Evolutionary conservation across 35 echinoderm and acorn worm species (phyloP), one percentile per base, ranked within the genome.

Genomic region (Ptychodera flava): DNA sequence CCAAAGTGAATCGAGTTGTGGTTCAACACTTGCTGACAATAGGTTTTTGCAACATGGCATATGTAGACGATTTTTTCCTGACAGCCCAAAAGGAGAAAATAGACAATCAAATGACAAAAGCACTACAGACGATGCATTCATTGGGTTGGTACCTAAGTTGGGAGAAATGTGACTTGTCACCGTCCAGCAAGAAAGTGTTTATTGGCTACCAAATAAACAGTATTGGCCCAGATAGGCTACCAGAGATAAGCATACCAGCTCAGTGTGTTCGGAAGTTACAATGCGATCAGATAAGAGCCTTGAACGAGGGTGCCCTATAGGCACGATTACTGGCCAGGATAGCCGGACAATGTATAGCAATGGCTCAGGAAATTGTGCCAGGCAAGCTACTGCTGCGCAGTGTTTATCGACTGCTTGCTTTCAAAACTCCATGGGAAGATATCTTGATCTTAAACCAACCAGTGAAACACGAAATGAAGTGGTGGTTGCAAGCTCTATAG

Each of bases 331-430:
- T 87, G 2, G 90, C 90, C 78, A 30, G 90, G 64, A 87, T 91
- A 52, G 90, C 85, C 29, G 90, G 85, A n/a, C 85, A 87, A 33
- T 91, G 90, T 78, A 87, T 91, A 76, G 32, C 90, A 34, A 86
- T 91, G 78, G 77, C 90, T 36, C 29, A 80, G 53, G 76, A 34
- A 32, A 81, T 91, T 35, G 32, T 85, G 79, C 90, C 85, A 78
- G 90, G 77, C 32, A 91, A 91, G 78, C 38, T 91, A 33, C 81
- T 91, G 1, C 36, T 91, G 15, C 76, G 85, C 35, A 86, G 80
- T 79, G 45, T 91, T n/a, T 91, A 87, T 38, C 36, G 90, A 15
- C 16, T 88, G 29, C 29, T 91, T 30, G 84, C 90, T 36, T 16
- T 31, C 33, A 91, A 87, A 88, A 77, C 31, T 6, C 32, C 85